phyloP scores from a whole-genome alignment of 2,888 invertebrate species.

The Pseudanteris insignis region DNA sequence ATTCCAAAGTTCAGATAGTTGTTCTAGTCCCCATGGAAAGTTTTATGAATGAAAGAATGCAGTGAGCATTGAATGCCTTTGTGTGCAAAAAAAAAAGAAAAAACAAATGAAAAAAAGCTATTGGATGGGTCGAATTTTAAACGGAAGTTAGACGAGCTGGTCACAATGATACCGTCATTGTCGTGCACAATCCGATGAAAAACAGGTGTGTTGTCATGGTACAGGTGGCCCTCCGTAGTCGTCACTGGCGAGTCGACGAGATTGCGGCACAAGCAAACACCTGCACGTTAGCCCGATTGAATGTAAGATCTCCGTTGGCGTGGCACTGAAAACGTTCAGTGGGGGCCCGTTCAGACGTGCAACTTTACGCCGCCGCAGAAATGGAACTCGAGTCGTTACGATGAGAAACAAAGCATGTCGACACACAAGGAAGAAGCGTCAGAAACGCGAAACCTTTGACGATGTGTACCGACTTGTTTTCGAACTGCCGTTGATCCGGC shows the following conservation, averaged over 20 bases:
- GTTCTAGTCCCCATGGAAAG: too few relatives aligned
- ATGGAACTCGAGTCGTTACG: constrained; percentile 25
- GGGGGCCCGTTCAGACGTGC: constrained; percentile 10
- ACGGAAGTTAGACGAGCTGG: constrained; percentile 29
- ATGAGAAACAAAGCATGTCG: constrained; percentile 22
- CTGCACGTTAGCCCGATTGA: constrained; percentile 60
- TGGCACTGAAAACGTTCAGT: constrained; percentile 11
- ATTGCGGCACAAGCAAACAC: constrained; percentile 52
- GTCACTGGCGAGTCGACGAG: constrained; percentile 48
- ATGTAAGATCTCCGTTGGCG: constrained; percentile 49
- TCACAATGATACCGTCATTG: constrained; percentile 17
- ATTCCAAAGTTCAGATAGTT: too few relatives aligned
- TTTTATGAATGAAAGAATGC: too few relatives aligned
- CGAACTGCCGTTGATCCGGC: background rate
- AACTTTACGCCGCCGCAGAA: constrained; percentile 24
- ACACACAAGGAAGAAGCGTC: constrained; percentile 18
- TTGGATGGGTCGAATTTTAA: background rate
- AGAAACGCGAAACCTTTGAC: constrained; percentile 28
- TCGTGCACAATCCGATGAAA: constrained; percentile 8
- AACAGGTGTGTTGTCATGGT: constrained; percentile 50
- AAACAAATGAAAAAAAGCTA: too few relatives aligned
- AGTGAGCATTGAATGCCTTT: too few relatives aligned
- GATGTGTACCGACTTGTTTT: constrained; percentile 14
- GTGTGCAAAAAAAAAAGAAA: too few relatives aligned
- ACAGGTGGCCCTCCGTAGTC: constrained; percentile 54